Base-by-base conservation (phyloP, 2,888 invertebrate species). In the Diogma glabrata region DNA sequence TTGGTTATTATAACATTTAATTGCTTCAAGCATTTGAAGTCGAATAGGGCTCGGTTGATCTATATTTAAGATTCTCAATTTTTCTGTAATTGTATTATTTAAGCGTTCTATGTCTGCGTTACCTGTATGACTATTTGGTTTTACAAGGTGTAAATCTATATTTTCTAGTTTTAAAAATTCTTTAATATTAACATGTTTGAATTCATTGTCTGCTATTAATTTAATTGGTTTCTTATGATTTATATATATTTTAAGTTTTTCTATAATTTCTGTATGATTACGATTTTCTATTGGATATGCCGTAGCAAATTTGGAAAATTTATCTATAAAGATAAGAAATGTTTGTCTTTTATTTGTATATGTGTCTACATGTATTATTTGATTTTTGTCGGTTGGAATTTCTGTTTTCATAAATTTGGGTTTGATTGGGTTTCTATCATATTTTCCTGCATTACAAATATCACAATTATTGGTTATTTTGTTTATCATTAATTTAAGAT, bases 281-380 rank as follows among this genome's bases (percentile, higher is more conserved):
- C 50, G 14, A 19, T 45, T 43, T 17, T 16, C 17, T 43, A 50
- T 24, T 12, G 38, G 43, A 19, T 26, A 50, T 23, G 28, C 40
- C 9, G 50, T 24, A 4, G 16, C 50, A 50, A 36, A 40, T 43
- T 50, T 50, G 14, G 50, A 43, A 50, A 50, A 50, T 45, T 26
- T 50, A 14, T 50, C 50, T 10, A 50, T 50, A 10, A 45, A 23
- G 17, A 43, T 50, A 17, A 43, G 12, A 28, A 50, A 50, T 19
- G 17, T 17, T 43, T 19, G n/a, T 36, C 33, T 49, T 24, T 10
- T 20, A 26, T 43, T 50, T 12, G 20, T 10, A 30, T 50, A 50
- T 10, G 43, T 10, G 19, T 50, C 50, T 28, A 50, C n/a, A 19
- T 49, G 33, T 6, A 47, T 47, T 47, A 28, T 40, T 19, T 40